Percentiles rank a stretch among this genome's conserved stretches.
These are phyloP conservation scores for Pollachius pollachius DNA, from an alignment of 2,113 vertebrate species.

Conservation along the genomic window DNA sequence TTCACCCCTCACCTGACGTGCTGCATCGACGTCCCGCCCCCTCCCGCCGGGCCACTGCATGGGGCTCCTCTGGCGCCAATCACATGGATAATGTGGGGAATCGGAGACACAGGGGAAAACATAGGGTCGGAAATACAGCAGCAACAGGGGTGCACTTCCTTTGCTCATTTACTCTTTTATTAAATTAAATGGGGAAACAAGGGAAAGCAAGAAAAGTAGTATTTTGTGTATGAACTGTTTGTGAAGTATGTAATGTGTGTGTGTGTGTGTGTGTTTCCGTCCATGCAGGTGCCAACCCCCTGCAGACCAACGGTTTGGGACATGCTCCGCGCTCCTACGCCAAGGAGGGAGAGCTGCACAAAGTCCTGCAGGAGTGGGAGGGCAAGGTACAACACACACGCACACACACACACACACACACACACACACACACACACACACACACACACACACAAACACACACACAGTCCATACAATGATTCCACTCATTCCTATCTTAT, in stretches of 20 bases:
- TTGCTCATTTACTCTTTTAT: no score
- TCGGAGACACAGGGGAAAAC: not conserved
- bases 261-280: constrained; percentile 21
- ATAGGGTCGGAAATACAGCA: no score
- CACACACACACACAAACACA: not conserved
- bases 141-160: no score
- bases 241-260: not conserved
- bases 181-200: no score
- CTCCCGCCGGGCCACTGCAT: constrained; percentile 33
- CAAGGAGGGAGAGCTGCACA: constrained; percentile 85
- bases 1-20: constrained; percentile 33
- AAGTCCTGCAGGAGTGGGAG: constrained; percentile 80
- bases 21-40: constrained; percentile 23
- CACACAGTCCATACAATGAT: no score
- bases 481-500: no score
- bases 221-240: not conserved
- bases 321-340: constrained; percentile 87
- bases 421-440: not conserved
- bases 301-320: constrained; percentile 88
- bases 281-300: constrained; percentile 86
- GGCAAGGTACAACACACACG: constrained; percentile 73
- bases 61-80: constrained; percentile 1
- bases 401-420: not conserved
- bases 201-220: no score
- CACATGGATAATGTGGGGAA: not conserved